These are phyloP conservation scores for Triplophysa siluroides DNA, from an alignment of 2,113 vertebrate species.

Conservation along the genomic window DNA sequence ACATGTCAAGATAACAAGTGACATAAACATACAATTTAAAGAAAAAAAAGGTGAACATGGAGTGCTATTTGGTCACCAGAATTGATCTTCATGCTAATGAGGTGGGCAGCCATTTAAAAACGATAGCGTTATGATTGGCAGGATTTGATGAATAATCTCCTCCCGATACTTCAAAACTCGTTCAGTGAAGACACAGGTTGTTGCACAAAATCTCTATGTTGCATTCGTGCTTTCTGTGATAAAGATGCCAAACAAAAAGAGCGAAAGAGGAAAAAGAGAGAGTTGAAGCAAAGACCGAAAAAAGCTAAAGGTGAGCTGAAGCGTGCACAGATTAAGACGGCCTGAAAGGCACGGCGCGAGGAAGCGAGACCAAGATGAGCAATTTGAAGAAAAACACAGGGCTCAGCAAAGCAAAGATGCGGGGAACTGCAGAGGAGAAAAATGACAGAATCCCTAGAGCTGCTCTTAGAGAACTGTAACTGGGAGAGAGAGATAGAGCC, in stretches of 20 bases:
- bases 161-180: background rate
- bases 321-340: conserved; percentile 38
- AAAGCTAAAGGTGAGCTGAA: conserved; percentile 48
- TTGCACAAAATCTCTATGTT: background rate
- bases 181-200: background rate
- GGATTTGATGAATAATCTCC: too few relatives aligned
- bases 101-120: too few relatives aligned
- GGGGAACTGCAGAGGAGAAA: background rate
- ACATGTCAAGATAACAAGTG: too few relatives aligned
- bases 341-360: conserved; percentile 8
- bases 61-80: too few relatives aligned
- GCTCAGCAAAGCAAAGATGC: conserved; percentile 7
- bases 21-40: too few relatives aligned
- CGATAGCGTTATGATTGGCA: too few relatives aligned
- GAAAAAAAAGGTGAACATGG: too few relatives aligned
- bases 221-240: background rate
- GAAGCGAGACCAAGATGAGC: conserved; percentile 53
- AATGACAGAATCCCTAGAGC: conserved; percentile 27
- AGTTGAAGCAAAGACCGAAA: background rate
- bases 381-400: conserved; percentile 39
- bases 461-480: conserved; percentile 48
- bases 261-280: background rate
- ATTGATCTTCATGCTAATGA: too few relatives aligned
- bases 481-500: conserved; percentile 60
- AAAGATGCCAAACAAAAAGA: conserved; percentile 48